These are phyloP conservation scores for Myotis brandtii DNA, from an alignment of 2,113 vertebrate species.

Conservation along the genomic window DNA sequence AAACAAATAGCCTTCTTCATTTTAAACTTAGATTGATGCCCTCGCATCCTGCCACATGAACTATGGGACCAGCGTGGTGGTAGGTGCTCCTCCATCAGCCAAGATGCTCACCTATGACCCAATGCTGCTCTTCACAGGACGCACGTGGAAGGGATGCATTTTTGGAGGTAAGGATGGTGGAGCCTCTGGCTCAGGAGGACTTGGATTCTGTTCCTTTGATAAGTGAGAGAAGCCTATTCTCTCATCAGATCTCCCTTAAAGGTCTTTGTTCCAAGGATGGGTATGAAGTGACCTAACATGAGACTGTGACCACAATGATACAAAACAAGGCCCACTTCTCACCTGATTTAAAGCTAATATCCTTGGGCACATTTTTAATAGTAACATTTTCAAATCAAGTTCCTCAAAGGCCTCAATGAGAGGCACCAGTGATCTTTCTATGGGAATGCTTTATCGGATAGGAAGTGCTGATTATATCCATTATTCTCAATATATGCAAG, in stretches of 20 bases:
- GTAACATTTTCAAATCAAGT: background rate
- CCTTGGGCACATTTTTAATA: background rate
- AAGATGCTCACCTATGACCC: slow-evolving; percentile 83
- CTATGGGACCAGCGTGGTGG: slow-evolving; percentile 88
- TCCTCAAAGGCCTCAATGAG: background rate
- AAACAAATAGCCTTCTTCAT: background rate
- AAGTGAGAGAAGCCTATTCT: background rate
- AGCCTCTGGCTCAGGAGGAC: background rate
- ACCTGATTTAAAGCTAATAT: background rate
- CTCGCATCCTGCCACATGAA: slow-evolving; percentile 54
- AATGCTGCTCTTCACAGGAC: slow-evolving; percentile 87
- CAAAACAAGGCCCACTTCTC: background rate
- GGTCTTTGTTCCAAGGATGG: background rate
- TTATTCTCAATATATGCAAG: background rate
- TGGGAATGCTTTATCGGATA: background rate
- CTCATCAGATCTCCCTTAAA: background rate
- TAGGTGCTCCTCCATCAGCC: slow-evolving; percentile 86
- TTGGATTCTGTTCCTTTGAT: background rate
- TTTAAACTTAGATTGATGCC: slow-evolving; percentile 62
- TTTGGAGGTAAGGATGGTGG: slow-evolving; percentile 88
- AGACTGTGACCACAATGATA: background rate
- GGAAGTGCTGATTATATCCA: background rate
- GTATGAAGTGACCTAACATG: background rate
- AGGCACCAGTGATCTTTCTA: background rate
- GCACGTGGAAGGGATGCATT: slow-evolving; percentile 88